Conservation (phyloP, 2,888 invertebrate genomes). For the Hoplodrina blanda region DNA sequence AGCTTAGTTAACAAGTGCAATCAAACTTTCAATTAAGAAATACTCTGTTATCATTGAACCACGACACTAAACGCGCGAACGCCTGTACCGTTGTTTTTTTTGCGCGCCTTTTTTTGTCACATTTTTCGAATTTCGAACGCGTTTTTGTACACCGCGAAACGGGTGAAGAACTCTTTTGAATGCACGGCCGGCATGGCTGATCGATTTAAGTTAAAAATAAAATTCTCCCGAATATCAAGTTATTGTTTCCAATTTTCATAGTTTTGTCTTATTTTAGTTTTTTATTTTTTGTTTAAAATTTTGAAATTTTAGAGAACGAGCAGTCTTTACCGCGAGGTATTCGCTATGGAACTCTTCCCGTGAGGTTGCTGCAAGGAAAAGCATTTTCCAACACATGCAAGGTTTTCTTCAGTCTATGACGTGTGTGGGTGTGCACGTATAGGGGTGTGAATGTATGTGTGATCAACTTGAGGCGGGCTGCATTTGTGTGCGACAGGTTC, state of each 20-base stretch:
- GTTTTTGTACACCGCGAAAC: conserved; percentile 79
- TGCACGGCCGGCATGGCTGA: conserved; percentile 75
- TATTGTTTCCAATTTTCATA: conserved; percentile 66
- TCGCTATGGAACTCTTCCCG: conserved; percentile 91
- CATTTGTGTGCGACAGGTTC: conserved; percentile 68
- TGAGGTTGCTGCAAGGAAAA: conserved; percentile 91
- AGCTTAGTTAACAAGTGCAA: conserved; percentile 69
- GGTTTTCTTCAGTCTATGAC: conserved; percentile 82
- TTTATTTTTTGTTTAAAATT: conserved; percentile 65
- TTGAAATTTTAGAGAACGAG: conserved; percentile 81
- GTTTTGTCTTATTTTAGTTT: conserved; percentile 51
- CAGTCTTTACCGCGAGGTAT: conserved; percentile 91
- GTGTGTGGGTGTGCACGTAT: conserved; percentile 79
- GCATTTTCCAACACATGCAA: conserved; percentile 90
- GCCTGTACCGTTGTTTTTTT: conserved; percentile 56
- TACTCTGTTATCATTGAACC: conserved; percentile 62
- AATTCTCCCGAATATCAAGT: conserved; percentile 51
- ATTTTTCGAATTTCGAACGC: conserved; percentile 75
- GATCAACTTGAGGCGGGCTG: conserved; percentile 73
- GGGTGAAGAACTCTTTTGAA: conserved; percentile 83
- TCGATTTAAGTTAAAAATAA: conserved; percentile 76
- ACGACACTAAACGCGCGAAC: conserved; percentile 75
- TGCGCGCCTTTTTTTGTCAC: conserved; percentile 67
- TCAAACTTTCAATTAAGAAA: conserved; percentile 80
- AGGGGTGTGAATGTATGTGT: conserved; percentile 75